Evolutionary conservation across 2,888 invertebrate species (phyloP), one percentile per base, ranked within the genome.

Genomic region (Melanophora roralis): DNA sequence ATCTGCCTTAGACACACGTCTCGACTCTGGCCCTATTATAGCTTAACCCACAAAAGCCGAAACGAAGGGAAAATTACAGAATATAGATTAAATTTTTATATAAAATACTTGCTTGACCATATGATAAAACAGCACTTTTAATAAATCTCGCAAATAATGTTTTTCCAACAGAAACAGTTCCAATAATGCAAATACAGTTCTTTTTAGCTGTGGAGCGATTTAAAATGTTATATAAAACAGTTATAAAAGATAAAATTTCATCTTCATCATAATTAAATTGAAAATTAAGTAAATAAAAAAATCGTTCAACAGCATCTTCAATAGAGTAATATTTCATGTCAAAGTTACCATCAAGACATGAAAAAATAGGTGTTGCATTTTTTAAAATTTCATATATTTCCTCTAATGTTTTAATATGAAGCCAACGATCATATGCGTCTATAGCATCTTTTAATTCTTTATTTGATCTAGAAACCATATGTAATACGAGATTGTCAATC

Each of bases 321-420:
- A 11, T 19, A 19, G 14, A 6, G 19, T 57, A 57, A 38, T 57
- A 57, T 57, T 57, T 57, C 9, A 11, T 14, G 19, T 57, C 19
- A 19, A 57, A 57, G 38, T 57, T 19, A 6, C 57, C 57, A 57
- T 57, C 57, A 19, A 57, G 19, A 16, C 57, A 57, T 5, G 16
- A 19, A 38, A 16, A 57, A 3, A 57, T 57, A 1, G 57, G 57
- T 9, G 8, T 49, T 12, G 49, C 4, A 21, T 49, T 19, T 49
- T 21, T 19, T 11, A 23, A 11, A 12, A 49, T 57, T 21, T 57
- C 57, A 38, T 12, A 38, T 4, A 57, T 19, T 57, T 57, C 57
- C 16, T 57, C 57, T 36, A 57, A 34, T 14, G 57, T 57, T 57
- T 57, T 57, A 14, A 57, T 57, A 38, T 57, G 57, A 3, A 57